Percentiles rank a stretch among this genome's conserved stretches.
Conservation (phyloP, 1,140 invertebrate genomes). For the Notospermus geniculatus region DNA sequence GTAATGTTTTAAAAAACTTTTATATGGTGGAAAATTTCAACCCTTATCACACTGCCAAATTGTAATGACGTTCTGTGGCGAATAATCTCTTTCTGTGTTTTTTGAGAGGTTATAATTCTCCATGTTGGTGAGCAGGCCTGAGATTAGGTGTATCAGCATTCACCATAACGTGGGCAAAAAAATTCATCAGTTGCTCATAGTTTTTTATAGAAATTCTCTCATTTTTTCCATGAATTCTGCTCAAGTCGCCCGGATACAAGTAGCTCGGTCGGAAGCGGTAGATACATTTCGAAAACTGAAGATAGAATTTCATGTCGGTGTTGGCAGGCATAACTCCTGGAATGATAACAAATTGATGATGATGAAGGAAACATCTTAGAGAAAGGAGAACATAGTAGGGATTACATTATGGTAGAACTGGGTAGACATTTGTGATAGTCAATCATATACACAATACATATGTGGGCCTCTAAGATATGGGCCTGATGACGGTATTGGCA, state of each 20-base stretch:
- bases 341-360: slow-evolving; percentile 19
- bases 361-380: no score
- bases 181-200: slow-evolving; percentile 60
- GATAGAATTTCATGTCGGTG: slow-evolving; percentile 62
- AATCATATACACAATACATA: no score
- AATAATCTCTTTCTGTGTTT: no score
- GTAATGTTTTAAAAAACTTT: no score
- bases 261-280: slow-evolving; percentile 60
- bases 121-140: not conserved
- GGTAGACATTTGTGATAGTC: no score
- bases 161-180: slow-evolving; percentile 60
- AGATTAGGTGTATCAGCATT: slow-evolving; percentile 53
- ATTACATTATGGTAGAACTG: no score
- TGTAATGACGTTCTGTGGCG: no score
- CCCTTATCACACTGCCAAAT: no score
- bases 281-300: slow-evolving; percentile 56
- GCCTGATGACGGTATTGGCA: no score
- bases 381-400: no score
- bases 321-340: slow-evolving; percentile 59
- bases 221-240: slow-evolving; percentile 60
- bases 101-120: slow-evolving; percentile 5
- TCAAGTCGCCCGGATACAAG: slow-evolving; percentile 52
- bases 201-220: slow-evolving; percentile 60
- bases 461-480: no score
- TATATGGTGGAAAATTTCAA: no score